Evolutionary conservation across 23 tunicate genomes (phyloP).

Genomic region (Styela clava): DNA sequence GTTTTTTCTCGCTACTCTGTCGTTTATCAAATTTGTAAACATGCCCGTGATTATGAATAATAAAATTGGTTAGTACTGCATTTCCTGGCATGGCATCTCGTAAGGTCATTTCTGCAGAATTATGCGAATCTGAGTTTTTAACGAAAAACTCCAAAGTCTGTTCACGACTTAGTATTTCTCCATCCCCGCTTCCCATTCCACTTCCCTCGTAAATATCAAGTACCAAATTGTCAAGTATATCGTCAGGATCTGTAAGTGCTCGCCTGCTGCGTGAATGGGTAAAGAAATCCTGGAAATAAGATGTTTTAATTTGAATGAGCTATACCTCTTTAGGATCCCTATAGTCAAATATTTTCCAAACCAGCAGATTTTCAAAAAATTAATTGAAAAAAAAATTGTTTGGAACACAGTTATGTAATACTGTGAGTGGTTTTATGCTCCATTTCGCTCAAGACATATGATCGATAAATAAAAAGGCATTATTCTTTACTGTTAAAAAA

Average conservation of each 20-base stretch:
- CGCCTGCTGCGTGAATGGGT: neutral
- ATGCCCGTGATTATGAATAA: conserved; percentile 1
- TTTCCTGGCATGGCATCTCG: conserved; percentile 4
- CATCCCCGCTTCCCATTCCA: neutral
- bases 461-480: no score
- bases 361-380: no score
- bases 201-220: neutral
- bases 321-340: no score
- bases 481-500: no score
- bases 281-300: neutral
- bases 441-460: no score
- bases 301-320: neutral
- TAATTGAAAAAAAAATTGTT: no score
- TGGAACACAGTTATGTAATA: no score
- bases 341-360: neutral
- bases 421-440: no score
- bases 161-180: neutral
- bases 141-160: conserved; percentile 13
- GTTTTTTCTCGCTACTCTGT: neutral
- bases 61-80: conserved; percentile 11
- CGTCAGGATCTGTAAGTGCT: conserved; percentile 3
- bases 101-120: conserved; percentile 10
- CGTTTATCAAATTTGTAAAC: neutral
- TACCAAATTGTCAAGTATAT: neutral
- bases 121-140: conserved; percentile 3